Percentiles rank a stretch among this genome's conserved stretches.
Conservation (phyloP, 2,888 invertebrate species). For the Sepiola atlantica region DNA sequence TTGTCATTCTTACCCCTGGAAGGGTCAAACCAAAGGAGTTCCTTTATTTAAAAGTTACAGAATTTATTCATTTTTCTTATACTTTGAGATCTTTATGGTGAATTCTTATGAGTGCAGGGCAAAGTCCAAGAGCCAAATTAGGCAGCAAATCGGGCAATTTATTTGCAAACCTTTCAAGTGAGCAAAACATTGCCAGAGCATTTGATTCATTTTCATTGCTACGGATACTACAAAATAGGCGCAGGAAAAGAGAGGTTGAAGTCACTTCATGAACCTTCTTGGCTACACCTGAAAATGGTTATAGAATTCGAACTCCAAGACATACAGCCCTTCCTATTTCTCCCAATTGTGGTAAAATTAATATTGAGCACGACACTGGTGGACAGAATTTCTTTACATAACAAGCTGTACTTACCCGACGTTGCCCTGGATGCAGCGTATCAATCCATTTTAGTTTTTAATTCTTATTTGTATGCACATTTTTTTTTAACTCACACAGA, state of each 20-base stretch:
- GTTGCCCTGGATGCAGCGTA: too few relatives aligned
- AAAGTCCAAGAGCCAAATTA: neutral
- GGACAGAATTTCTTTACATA: neutral
- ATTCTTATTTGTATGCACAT: neutral
- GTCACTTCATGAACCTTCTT: neutral
- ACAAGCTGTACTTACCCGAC: neutral
- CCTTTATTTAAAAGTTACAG: neutral
- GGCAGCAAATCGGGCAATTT: neutral
- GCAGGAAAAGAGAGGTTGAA: neutral
- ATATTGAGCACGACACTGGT: neutral
- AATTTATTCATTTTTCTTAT: neutral
- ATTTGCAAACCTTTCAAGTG: conserved; percentile 32
- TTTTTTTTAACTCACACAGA: neutral
- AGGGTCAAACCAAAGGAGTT: neutral
- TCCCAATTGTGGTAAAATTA: neutral
- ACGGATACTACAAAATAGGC: neutral
- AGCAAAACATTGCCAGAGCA: neutral
- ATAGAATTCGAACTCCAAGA: neutral
- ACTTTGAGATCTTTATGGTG: neutral
- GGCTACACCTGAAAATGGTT: neutral
- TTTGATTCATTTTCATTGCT: neutral
- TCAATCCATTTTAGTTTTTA: neutral
- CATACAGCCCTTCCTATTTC: neutral
- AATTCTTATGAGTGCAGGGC: neutral
- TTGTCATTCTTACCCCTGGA: neutral